Evolutionary conservation across 2,113 vertebrate genomes (phyloP).

Genomic region (Lota lota): DNA sequence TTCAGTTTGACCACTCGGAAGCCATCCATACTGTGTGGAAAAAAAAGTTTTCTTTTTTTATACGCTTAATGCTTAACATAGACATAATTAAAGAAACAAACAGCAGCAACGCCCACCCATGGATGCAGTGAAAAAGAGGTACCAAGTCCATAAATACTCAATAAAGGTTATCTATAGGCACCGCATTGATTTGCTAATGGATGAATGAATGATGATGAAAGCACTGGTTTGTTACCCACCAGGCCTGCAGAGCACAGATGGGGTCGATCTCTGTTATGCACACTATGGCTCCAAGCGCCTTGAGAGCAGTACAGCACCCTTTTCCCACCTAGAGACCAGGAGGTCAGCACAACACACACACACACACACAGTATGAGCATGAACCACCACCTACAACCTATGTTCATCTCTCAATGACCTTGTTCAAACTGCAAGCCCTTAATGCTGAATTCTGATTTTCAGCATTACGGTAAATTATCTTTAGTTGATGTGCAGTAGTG

Average conservation of each 20-base stretch:
- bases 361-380: not conserved
- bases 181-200: not conserved
- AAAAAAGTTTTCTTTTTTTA: not conserved
- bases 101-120: not conserved
- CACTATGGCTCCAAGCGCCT: slow-evolving; percentile 93
- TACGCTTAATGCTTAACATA: slow-evolving; percentile 2
- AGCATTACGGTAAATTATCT: no score
- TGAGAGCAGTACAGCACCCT: slow-evolving; percentile 95
- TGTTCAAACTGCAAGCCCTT: no score
- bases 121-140: not conserved
- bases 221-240: slow-evolving; percentile 77
- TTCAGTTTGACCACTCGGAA: slow-evolving; percentile 97
- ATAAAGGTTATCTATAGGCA: not conserved
- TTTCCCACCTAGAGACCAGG: slow-evolving; percentile 84
- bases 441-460: no score
- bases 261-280: slow-evolving; percentile 98
- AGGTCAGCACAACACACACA: slow-evolving; percentile 11
- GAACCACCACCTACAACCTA: not conserved
- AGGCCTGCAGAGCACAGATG: slow-evolving; percentile 96
- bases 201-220: no score
- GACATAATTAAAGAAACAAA: not conserved
- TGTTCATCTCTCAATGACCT: no score
- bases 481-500: no score
- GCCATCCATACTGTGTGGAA: slow-evolving; percentile 89
- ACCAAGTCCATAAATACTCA: not conserved